A percentile compares a stretch with the other conserved stretches of the same genome.
phyloP scores from a whole-genome alignment of 2,797 vertebrate genomes.

The Taeniopygia guttata region DNA sequence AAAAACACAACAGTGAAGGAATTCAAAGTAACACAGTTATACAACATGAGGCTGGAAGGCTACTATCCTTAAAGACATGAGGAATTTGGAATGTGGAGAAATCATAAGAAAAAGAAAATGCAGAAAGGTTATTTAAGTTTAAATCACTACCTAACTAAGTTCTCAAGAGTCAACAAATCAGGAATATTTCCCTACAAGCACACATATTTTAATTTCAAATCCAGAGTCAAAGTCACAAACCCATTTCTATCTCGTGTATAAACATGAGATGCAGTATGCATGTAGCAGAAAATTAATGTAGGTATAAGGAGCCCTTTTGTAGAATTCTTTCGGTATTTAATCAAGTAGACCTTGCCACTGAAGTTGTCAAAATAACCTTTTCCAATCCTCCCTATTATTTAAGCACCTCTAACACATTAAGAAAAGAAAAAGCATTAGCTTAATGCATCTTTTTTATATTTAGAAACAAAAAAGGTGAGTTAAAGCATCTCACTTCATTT shows the following conservation, averaged over 20 bases:
- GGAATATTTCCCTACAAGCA: background rate
- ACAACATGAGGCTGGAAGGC: background rate
- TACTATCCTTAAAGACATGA: background rate
- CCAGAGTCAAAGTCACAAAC: background rate
- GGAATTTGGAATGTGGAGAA: background rate
- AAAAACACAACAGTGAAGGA: accelerated
- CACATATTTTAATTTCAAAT: background rate
- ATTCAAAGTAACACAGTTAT: background rate
- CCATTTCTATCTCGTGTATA: background rate
- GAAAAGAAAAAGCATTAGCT: background rate
- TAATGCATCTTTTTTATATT: background rate
- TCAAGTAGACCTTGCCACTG: background rate
- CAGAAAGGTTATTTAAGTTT: background rate
- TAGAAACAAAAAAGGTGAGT: background rate
- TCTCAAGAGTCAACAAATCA: background rate
- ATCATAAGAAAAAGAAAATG: background rate
- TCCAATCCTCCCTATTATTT: background rate
- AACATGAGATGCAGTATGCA: background rate
- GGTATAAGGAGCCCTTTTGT: background rate
- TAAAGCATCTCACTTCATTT: background rate
- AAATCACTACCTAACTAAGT: background rate
- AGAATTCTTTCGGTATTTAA: background rate
- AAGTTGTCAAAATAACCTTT: background rate
- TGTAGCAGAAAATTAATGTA: background rate
- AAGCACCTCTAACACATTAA: background rate